phyloP scores from a whole-genome alignment of 2,113 vertebrate species.

The Eupsittula cactorum region DNA sequence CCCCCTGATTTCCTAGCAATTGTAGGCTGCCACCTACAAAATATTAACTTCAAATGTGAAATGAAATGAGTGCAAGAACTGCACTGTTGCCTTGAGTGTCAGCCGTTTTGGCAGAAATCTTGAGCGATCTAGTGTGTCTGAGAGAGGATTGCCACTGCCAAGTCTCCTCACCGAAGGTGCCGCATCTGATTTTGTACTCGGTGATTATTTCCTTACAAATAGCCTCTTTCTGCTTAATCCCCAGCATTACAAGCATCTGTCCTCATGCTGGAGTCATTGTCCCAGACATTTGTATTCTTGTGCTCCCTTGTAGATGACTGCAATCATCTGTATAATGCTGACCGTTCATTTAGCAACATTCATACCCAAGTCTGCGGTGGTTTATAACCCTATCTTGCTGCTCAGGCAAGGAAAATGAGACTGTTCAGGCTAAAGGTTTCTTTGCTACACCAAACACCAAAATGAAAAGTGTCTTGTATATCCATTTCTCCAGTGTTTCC shows the following conservation, averaged over 20 bases:
- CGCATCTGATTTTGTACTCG: background rate
- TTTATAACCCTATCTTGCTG: background rate
- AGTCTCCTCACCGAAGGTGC: background rate
- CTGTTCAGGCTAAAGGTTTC: background rate
- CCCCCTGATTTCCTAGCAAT: slow-evolving; percentile 17
- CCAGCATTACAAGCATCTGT: background rate
- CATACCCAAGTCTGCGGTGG: rapidly evolving
- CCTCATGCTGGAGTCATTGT: background rate
- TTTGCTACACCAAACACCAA: rapidly evolving
- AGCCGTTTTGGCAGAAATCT: background rate
- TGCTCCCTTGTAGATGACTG: background rate
- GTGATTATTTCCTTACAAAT: slow-evolving; percentile 11
- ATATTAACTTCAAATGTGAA: slow-evolving; percentile 38
- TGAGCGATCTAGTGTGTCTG: background rate
- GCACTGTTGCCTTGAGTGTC: background rate
- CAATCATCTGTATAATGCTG: background rate
- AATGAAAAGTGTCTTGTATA: background rate
- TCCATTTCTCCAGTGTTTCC: background rate
- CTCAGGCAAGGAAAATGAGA: background rate
- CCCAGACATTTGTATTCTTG: background rate
- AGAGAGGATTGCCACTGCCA: background rate
- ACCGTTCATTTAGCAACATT: background rate
- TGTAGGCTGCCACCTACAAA: slow-evolving; percentile 35
- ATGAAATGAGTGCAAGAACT: slow-evolving; percentile 1
- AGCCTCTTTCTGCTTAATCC: background rate